A percentile compares a stretch with the other conserved stretches of the same genome.
Conservation (phyloP, 2,888 invertebrate genomes). For the Eupithecia insigniata region DNA sequence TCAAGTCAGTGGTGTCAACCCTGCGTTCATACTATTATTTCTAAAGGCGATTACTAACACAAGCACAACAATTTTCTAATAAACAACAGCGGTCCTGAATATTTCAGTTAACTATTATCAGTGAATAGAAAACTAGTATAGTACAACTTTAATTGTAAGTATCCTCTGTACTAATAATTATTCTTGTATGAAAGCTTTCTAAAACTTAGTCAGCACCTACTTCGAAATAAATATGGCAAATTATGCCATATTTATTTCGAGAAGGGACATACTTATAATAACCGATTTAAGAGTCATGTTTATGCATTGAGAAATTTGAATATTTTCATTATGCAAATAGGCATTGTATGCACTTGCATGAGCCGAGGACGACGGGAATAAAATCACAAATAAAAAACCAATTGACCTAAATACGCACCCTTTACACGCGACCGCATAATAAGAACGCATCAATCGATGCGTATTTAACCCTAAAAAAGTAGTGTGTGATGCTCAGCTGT, state of each 20-base stretch:
- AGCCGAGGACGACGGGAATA: slow-evolving; percentile 28
- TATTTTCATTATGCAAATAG: slow-evolving; percentile 32
- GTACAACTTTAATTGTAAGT: background rate
- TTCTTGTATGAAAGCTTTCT: too few species aligned
- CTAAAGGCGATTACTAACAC: slow-evolving; percentile 24
- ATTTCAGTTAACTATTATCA: slow-evolving; percentile 24
- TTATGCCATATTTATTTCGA: slow-evolving; percentile 9
- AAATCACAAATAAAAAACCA: slow-evolving; percentile 39
- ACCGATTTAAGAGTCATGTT: slow-evolving; percentile 20
- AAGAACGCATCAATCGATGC: slow-evolving; percentile 36
- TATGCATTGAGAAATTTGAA: slow-evolving; percentile 32
- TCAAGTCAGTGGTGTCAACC: slow-evolving; percentile 13
- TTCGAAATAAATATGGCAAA: too few species aligned
- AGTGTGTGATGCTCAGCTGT: slow-evolving; percentile 25
- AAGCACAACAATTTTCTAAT: slow-evolving; percentile 34
- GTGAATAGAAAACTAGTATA: slow-evolving; percentile 4
- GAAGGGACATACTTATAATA: slow-evolving; percentile 12
- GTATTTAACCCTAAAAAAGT: slow-evolving; percentile 30
- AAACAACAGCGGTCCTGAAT: slow-evolving; percentile 26
- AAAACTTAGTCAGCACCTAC: background rate
- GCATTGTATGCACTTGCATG: slow-evolving; percentile 31
- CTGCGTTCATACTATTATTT: slow-evolving; percentile 23
- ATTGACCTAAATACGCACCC: slow-evolving; percentile 46
- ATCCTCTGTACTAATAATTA: background rate
- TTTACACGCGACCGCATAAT: slow-evolving; percentile 39